A percentile compares a stretch with the other conserved stretches of the same genome.
Conservation (phyloP, 1,140 invertebrate genomes). For the Drosophila murphyi region DNA sequence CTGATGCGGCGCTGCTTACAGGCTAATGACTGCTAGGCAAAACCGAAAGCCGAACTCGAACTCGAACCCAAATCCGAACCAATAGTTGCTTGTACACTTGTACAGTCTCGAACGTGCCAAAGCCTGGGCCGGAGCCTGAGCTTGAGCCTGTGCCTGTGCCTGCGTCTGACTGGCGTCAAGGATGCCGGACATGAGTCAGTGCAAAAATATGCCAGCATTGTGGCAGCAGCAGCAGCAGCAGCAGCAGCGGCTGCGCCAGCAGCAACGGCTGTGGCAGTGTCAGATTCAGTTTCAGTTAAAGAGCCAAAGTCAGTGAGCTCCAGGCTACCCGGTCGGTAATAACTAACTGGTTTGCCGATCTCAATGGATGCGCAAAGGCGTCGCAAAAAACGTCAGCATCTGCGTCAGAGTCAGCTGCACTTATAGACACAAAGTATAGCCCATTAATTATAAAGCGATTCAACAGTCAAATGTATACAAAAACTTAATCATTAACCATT, state of each 20-base stretch:
- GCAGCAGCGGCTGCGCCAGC: not conserved
- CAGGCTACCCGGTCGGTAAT: slow-evolving; percentile 10
- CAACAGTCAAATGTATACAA: slow-evolving; percentile 1
- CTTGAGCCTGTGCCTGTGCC: not conserved
- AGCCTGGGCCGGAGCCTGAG: too few species aligned
- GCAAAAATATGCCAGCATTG: slow-evolving; percentile 31
- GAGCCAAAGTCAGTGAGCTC: not conserved
- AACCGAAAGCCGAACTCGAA: not conserved
- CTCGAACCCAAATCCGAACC: not conserved
- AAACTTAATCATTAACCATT: slow-evolving; percentile 15
- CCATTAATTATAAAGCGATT: slow-evolving; percentile 25
- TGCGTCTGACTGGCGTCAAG: slow-evolving; percentile 32
- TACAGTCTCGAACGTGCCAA: slow-evolving; percentile 44
- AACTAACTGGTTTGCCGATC: slow-evolving; percentile 33
- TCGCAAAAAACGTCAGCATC: slow-evolving; percentile 4
- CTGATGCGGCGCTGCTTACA: slow-evolving; percentile 54
- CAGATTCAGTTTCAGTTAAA: slow-evolving; percentile 11
- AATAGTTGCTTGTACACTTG: slow-evolving; percentile 15
- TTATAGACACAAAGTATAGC: slow-evolving; percentile 24
- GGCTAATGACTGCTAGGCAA: slow-evolving; percentile 71
- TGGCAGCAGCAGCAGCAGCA: slow-evolving; percentile 9
- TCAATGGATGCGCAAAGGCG: slow-evolving; percentile 4
- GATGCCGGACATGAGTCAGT: slow-evolving; percentile 55
- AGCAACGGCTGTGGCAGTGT: slow-evolving; percentile 3
- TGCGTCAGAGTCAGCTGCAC: slow-evolving; percentile 10